A percentile compares a stretch with the other conserved stretches of the same genome.
Evolutionary conservation across 2,113 vertebrate species (phyloP).

Genomic region (Nycticebus coucang): DNA sequence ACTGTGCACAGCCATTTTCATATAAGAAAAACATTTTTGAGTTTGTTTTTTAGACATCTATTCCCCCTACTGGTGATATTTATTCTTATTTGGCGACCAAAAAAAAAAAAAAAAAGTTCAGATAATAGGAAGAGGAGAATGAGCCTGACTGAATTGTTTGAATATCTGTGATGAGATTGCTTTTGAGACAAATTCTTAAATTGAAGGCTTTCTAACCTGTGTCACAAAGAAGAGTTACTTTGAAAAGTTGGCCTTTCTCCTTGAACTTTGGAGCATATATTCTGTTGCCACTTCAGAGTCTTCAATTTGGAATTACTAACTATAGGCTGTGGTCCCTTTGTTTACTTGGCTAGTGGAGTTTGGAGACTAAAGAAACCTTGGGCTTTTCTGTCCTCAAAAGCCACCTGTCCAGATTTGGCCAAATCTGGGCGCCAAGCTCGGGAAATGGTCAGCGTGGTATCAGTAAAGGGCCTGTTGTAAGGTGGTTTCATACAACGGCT

Average conservation of each 20-base stretch:
- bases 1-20: constrained; percentile 79
- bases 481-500: background rate
- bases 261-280: background rate
- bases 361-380: background rate
- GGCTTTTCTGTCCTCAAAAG: background rate
- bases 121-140: constrained; percentile 60
- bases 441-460: background rate
- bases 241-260: constrained; percentile 21
- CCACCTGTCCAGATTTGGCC: background rate
- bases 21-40: constrained; percentile 81
- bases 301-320: background rate
- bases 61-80: constrained; percentile 90
- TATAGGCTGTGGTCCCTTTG: background rate
- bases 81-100: constrained; percentile 85
- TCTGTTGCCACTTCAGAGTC: background rate
- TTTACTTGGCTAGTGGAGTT: background rate
- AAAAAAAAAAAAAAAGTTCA: constrained; percentile 51
- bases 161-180: constrained; percentile 38
- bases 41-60: constrained; percentile 88
- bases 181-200: constrained; percentile 39
- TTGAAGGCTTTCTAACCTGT: background rate
- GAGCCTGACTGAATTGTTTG: background rate
- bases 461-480: background rate
- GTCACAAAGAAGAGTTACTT: background rate
- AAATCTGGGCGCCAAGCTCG: background rate